phyloP scores from a whole-genome alignment of 2,113 vertebrate species.

The Camelus bactrianus region DNA sequence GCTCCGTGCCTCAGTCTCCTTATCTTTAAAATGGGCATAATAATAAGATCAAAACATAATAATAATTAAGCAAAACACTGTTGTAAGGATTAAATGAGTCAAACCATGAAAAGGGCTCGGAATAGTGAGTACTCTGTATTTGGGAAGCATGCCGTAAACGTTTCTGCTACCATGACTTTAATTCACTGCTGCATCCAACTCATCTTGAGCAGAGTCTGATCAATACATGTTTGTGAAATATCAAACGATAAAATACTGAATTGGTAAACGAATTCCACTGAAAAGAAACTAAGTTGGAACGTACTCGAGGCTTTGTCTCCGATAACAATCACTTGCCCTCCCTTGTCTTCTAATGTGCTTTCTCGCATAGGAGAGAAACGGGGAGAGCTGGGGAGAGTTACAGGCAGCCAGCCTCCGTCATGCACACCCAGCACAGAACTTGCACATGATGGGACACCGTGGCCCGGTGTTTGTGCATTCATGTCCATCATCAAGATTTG shows the following conservation, averaged over 20 bases:
- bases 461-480: neutral
- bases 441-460: rapidly evolving
- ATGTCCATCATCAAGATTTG: rapidly evolving
- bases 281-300: neutral
- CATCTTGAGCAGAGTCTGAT: neutral
- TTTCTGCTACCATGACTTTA: neutral
- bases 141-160: rapidly evolving
- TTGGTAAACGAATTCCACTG: neutral
- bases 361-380: neutral
- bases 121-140: neutral
- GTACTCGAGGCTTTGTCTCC: neutral
- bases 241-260: neutral
- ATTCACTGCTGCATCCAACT: neutral
- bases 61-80: neutral
- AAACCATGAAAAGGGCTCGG: neutral
- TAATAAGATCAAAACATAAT: neutral
- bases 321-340: neutral
- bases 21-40: neutral
- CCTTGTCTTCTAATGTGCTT: neutral
- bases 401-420: neutral
- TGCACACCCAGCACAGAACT: rapidly evolving
- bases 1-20: neutral
- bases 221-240: slow-evolving; percentile 12
- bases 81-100: neutral
- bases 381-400: neutral